Percentiles rank a stretch among this genome's conserved stretches.
These are phyloP conservation scores for Orchesella cincta DNA, from an alignment of 1,140 invertebrate species.

Conservation along the genomic window DNA sequence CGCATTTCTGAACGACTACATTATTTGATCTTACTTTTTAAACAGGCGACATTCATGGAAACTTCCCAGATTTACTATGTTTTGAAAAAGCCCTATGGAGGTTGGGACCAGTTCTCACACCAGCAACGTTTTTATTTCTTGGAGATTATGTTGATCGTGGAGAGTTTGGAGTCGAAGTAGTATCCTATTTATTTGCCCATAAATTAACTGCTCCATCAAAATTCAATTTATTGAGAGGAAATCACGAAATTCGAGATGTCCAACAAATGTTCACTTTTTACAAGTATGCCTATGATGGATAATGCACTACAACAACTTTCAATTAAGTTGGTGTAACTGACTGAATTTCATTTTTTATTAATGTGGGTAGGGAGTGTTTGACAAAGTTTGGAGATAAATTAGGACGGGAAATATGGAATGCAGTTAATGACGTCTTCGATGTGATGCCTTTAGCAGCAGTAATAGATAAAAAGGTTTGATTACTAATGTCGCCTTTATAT, in stretches of 20 bases:
- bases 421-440: constrained; percentile 71
- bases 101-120: constrained; percentile 62
- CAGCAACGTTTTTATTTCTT: constrained; percentile 65
- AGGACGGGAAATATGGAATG: constrained; percentile 67
- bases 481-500: too few relatives aligned
- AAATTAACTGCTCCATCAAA: constrained; percentile 66
- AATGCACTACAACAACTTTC: constrained; percentile 25
- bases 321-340: background rate
- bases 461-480: constrained; percentile 66
- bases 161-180: constrained; percentile 64
- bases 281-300: too few relatives aligned
- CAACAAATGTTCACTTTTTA: constrained; percentile 73
- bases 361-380: constrained; percentile 65
- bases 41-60: constrained; percentile 66
- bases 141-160: constrained; percentile 71
- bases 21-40: constrained; percentile 17
- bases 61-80: constrained; percentile 63
- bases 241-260: constrained; percentile 67
- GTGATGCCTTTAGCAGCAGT: constrained; percentile 69
- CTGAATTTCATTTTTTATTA: background rate
- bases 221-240: constrained; percentile 65
- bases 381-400: constrained; percentile 67
- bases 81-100: constrained; percentile 67
- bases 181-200: constrained; percentile 67
- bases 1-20: background rate